These are phyloP conservation scores for Thomomys bottae DNA, from an alignment of 2,113 vertebrate species.

Conservation along the genomic window DNA sequence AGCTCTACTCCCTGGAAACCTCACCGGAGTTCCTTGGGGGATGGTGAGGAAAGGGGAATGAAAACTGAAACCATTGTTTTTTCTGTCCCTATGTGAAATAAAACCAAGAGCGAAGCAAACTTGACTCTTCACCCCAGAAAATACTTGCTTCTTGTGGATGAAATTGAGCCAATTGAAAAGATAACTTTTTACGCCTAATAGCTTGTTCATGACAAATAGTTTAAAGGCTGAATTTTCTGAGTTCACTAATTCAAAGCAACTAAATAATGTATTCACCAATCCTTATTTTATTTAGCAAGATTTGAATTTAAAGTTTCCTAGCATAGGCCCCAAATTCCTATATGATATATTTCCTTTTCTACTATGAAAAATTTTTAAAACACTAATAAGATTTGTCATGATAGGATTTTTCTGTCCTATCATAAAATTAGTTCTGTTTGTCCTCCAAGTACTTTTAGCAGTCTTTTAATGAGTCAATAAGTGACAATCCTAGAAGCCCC, in stretches of 20 bases:
- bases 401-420: not conserved
- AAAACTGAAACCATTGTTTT: slow-evolving; percentile 56
- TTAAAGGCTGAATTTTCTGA: not conserved
- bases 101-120: slow-evolving; percentile 33
- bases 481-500: not conserved
- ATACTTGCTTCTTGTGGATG: not conserved
- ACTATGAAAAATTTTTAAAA: not conserved
- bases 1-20: not conserved
- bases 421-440: slow-evolving; percentile 1
- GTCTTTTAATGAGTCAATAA: not conserved
- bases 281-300: not conserved
- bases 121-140: slow-evolving; percentile 8
- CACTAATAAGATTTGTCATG: not conserved
- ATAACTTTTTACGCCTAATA: not conserved
- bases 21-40: not conserved
- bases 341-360: not conserved
- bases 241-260: not conserved
- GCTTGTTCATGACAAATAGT: not conserved
- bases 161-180: not conserved
- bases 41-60: not conserved
- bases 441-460: not conserved
- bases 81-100: slow-evolving; percentile 40
- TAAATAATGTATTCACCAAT: not conserved
- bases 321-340: not conserved
- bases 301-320: not conserved